A percentile compares a stretch with the other conserved stretches of the same genome.
Conservation (phyloP, 2,888 invertebrate species). For the Andrena fulva region DNA sequence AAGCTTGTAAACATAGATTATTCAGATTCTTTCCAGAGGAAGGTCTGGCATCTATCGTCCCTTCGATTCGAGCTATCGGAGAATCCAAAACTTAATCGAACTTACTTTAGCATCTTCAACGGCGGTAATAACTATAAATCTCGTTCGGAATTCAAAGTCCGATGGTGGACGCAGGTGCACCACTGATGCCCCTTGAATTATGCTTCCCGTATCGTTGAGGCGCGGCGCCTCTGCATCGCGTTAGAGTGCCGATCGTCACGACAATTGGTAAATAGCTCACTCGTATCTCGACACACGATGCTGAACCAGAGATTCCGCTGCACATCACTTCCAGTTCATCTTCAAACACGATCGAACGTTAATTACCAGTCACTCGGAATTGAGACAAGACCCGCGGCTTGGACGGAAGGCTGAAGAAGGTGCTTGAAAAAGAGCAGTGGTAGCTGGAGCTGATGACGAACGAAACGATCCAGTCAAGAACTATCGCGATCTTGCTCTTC, state of each 20-base stretch:
- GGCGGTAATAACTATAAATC: background rate
- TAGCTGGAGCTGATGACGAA: slow-evolving; percentile 2
- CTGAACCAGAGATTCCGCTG: slow-evolving; percentile 61
- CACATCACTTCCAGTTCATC: background rate
- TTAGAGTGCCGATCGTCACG: slow-evolving; percentile 62
- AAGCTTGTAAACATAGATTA: too few species aligned
- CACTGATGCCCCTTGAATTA: slow-evolving; percentile 37
- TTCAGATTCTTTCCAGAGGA: too few species aligned
- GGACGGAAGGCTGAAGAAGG: background rate
- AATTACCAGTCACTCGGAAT: slow-evolving; percentile 20
- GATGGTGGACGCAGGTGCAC: slow-evolving; percentile 35
- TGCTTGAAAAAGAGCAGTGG: slow-evolving; percentile 10
- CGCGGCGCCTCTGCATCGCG: slow-evolving; percentile 69
- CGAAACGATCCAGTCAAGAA: slow-evolving; percentile 21
- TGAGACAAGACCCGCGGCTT: background rate
- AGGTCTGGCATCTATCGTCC: too few species aligned
- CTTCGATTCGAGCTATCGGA: too few species aligned
- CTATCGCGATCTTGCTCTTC: slow-evolving; percentile 14
- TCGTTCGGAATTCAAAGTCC: background rate
- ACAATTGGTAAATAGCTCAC: slow-evolving; percentile 73
- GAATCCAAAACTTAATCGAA: background rate
- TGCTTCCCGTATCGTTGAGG: slow-evolving; percentile 59
- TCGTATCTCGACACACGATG: slow-evolving; percentile 54
- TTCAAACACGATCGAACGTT: slow-evolving; percentile 3
- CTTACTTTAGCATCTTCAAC: background rate